Percentiles rank a stretch among this genome's conserved stretches.
Conservation (phyloP, 2,888 invertebrate genomes). For the Eupithecia tripunctaria region DNA sequence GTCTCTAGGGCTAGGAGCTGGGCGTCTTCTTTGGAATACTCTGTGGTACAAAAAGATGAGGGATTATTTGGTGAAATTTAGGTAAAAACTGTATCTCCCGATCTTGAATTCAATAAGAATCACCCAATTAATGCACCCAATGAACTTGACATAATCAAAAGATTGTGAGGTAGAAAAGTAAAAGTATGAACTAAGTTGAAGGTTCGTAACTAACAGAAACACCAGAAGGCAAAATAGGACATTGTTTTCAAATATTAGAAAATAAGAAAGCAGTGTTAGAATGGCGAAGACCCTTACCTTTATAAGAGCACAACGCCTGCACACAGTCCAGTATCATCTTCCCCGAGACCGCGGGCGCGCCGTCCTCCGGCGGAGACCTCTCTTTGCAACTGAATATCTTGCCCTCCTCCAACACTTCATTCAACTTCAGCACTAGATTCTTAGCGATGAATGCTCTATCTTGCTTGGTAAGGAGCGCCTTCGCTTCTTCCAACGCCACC, state of each 20-base stretch:
- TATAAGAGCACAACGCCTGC: slow-evolving; percentile 80
- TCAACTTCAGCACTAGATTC: slow-evolving; percentile 87
- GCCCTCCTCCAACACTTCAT: slow-evolving; percentile 86
- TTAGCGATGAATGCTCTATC: slow-evolving; percentile 86
- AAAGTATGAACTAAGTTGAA: neutral
- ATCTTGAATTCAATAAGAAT: neutral
- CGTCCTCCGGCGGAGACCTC: slow-evolving; percentile 70
- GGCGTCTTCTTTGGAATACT: slow-evolving; percentile 79
- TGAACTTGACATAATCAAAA: no score
- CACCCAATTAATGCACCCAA: no score
- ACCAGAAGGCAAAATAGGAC: neutral
- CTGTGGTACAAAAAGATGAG: slow-evolving; percentile 50
- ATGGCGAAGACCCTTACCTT: slow-evolving; percentile 56
- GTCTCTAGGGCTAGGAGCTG: slow-evolving; percentile 87
- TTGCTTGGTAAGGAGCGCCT: slow-evolving; percentile 84
- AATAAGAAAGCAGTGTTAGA: slow-evolving; percentile 1
- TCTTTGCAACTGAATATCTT: slow-evolving; percentile 77
- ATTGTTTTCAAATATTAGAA: neutral
- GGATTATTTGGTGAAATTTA: neutral
- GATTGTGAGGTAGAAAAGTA: neutral
- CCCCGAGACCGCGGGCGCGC: slow-evolving; percentile 77
- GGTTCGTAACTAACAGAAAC: neutral
- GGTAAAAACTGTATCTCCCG: neutral
- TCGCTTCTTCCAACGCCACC: slow-evolving; percentile 85
- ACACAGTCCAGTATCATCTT: slow-evolving; percentile 84